Evolutionary conservation across 2,888 invertebrate genomes (phyloP).

Genomic region (Nineta flava): DNA sequence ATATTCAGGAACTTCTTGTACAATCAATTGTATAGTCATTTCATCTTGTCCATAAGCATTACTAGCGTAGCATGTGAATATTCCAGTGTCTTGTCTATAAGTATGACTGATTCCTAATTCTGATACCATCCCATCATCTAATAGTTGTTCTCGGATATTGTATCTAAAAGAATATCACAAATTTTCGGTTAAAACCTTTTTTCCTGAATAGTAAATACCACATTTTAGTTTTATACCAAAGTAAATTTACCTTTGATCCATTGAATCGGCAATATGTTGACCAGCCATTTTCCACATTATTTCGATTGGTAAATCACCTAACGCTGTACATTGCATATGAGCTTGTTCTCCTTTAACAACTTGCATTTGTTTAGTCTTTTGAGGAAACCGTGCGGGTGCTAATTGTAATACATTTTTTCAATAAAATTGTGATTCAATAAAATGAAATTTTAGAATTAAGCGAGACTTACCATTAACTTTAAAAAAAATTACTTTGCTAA

Average conservation of each 20-base stretch:
- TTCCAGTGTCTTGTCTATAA: slow-evolving; percentile 75
- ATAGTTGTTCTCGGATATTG: slow-evolving; percentile 56
- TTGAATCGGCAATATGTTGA: slow-evolving; percentile 53
- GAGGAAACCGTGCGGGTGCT: slow-evolving; percentile 75
- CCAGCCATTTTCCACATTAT: slow-evolving; percentile 71
- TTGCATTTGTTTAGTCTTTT: slow-evolving; percentile 67
- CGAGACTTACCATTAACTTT: slow-evolving; percentile 68
- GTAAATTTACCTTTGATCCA: slow-evolving; percentile 43
- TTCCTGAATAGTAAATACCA: neutral
- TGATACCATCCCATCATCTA: slow-evolving; percentile 70
- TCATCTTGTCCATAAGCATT: slow-evolving; percentile 84
- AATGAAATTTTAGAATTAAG: slow-evolving; percentile 7
- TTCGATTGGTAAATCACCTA: slow-evolving; percentile 76
- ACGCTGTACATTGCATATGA: slow-evolving; percentile 70
- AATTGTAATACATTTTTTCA: slow-evolving; percentile 12
- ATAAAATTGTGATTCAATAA: neutral
- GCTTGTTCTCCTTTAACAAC: slow-evolving; percentile 72
- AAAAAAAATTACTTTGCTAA: slow-evolving; percentile 80
- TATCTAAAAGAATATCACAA: slow-evolving; percentile 31
- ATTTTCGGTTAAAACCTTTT: too few relatives aligned
- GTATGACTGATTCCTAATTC: slow-evolving; percentile 72
- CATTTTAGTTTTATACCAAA: slow-evolving; percentile 3
- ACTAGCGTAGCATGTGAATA: slow-evolving; percentile 73
- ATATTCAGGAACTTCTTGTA: slow-evolving; percentile 83
- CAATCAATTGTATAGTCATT: slow-evolving; percentile 77